Evolutionary conservation across 2,797 vertebrate species (phyloP).

Genomic region (Scarus forsteni): DNA sequence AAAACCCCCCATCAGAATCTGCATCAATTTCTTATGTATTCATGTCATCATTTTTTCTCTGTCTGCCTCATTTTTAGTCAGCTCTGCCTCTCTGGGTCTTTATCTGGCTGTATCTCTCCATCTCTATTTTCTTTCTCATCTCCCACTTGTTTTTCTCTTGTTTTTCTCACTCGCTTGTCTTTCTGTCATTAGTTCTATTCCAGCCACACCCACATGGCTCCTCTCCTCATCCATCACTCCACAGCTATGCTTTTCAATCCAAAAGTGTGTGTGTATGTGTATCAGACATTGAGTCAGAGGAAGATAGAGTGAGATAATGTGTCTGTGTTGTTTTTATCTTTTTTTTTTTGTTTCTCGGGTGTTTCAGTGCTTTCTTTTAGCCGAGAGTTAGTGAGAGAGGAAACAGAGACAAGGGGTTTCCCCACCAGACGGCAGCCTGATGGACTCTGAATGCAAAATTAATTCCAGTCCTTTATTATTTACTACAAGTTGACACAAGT

Average conservation of each 20-base stretch:
- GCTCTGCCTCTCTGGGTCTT: slow-evolving; percentile 42
- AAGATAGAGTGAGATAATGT: slow-evolving; percentile 49
- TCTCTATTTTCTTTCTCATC: slow-evolving; percentile 53
- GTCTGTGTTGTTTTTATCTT: slow-evolving; percentile 43
- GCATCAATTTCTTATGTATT: slow-evolving; percentile 36
- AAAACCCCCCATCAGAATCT: slow-evolving; percentile 16
- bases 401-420: slow-evolving; percentile 22
- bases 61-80: slow-evolving; percentile 41
- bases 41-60: slow-evolving; percentile 40
- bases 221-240: slow-evolving; percentile 69
- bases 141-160: slow-evolving; percentile 62
- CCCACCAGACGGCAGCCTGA: slow-evolving; percentile 14
- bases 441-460: slow-evolving; percentile 26
- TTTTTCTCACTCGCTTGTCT: slow-evolving; percentile 60
- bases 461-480: slow-evolving; percentile 47
- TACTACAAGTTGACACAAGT: slow-evolving; percentile 42
- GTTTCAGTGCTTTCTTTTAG: slow-evolving; percentile 48
- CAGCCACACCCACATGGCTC: slow-evolving; percentile 68
- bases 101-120: slow-evolving; percentile 42
- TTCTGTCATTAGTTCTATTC: slow-evolving; percentile 71
- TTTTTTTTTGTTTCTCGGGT: slow-evolving; percentile 52
- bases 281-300: slow-evolving; percentile 32
- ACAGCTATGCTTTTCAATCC: not conserved
- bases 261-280: not conserved
- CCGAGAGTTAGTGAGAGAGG: slow-evolving; percentile 25